Evolutionary conservation across 2,888 invertebrate species (phyloP).

Genomic region (Standfussiana lucernea): DNA sequence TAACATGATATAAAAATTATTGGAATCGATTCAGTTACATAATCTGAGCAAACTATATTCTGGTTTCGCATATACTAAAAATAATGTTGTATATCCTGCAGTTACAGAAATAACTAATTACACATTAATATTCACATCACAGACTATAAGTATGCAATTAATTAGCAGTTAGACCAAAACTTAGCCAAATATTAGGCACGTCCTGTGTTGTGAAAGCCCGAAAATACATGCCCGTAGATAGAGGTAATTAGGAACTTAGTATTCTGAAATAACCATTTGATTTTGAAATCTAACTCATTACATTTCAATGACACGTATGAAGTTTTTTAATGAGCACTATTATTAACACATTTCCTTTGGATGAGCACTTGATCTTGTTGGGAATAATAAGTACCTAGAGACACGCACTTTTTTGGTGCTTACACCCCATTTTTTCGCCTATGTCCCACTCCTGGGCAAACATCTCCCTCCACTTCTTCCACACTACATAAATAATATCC

Average conservation of each 20-base stretch:
- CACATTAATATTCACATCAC: constrained; percentile 21
- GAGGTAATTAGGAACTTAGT: constrained; percentile 31
- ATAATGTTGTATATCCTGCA: neutral
- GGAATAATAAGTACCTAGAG: constrained; percentile 25
- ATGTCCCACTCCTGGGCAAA: neutral
- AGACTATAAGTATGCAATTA: constrained; percentile 14
- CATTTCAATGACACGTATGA: constrained; percentile 18
- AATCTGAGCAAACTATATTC: no score
- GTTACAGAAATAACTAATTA: neutral
- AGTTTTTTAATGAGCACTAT: constrained; percentile 16
- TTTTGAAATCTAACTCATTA: constrained; percentile 46
- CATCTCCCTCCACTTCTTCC: neutral
- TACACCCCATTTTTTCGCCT: neutral
- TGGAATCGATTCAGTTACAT: no score
- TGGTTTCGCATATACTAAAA: no score
- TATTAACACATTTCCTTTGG: neutral
- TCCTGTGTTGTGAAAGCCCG: constrained; percentile 27
- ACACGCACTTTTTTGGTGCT: neutral
- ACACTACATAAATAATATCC: neutral
- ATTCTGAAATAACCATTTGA: constrained; percentile 27
- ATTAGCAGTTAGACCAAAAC: constrained; percentile 31
- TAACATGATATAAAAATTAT: no score
- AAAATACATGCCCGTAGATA: constrained; percentile 3
- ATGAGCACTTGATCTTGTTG: neutral
- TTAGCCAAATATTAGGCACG: constrained; percentile 9